Conservation (phyloP, 2,797 vertebrate genomes). For the Ataeniobius toweri region DNA sequence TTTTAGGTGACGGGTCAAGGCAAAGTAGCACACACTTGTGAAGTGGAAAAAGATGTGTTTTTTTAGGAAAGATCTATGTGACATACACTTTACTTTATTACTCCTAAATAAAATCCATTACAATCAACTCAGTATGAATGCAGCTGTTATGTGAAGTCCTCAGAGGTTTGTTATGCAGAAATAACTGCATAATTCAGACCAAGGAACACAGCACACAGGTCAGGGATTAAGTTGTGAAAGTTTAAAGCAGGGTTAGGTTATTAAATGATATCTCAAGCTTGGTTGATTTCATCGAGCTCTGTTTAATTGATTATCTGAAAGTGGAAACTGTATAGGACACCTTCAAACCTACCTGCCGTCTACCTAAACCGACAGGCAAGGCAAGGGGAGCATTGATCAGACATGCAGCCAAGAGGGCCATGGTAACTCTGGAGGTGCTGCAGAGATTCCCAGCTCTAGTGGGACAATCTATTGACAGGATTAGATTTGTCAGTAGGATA, state of each 20-base stretch:
- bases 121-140: no score
- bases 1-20: not conserved
- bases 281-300: not conserved
- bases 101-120: not conserved
- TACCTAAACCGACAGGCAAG: no score
- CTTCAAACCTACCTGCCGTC: no score
- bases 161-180: no score
- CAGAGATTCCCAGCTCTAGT: not conserved
- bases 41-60: not conserved
- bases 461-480: not conserved
- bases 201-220: not conserved
- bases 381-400: not conserved
- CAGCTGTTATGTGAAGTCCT: no score
- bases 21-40: not conserved
- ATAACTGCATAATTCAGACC: not conserved
- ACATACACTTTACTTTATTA: not conserved
- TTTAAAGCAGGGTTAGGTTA: not conserved
- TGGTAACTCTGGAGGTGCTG: not conserved
- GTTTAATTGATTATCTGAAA: no score
- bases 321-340: no score
- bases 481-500: no score
- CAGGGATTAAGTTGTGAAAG: not conserved
- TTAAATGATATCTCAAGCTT: not conserved
- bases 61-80: not conserved
- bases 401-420: not conserved